Base-by-base conservation (phyloP, 2,797 vertebrate species). In the Sparus aurata region DNA sequence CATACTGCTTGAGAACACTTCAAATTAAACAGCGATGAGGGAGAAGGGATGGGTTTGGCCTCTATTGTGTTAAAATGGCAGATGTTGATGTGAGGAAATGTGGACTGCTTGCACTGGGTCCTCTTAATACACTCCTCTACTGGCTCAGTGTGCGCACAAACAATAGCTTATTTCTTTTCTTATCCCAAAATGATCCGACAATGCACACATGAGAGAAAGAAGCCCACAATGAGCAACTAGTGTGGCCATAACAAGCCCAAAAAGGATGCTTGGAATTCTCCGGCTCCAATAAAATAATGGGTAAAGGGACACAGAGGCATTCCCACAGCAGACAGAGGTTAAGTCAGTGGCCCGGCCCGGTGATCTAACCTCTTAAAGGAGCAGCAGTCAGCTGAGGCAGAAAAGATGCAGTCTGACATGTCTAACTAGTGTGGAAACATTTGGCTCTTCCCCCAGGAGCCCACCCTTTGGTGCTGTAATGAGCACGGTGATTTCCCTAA, bases 401-500 rank as follows among this genome's bases (percentile, higher is more conserved):
- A 93, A 92, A 83, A 84, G 82, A 94, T 93, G 69, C 87, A 92
- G 83, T 77, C 89, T 93, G 94, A 95, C 89, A 86, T 88, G 85
- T 89, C 90, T 93, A 93, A 93, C 91, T 92, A 94, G 91, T 86
- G 87, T 87, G 88, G 92, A 94, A 93, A 91, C 91, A 92, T 93
- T 87, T 85, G 89, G 68, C 84, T 89, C 91, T 84, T 81, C 87
- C 91, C 91, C 85, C 82, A 87, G 92, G 93, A 93, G 86, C 87
- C 85, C 87, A 76, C 82, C 92, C 90, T 92, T 92, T 92, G 91
- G 91, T 88, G 88, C 60, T 79, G 90, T 95, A 94, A 95, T 95
- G 94, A 94, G 90, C 86, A 88, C 69, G 86, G 89, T 83, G 89
- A 95, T 95, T 95, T 94, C 91, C 93, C 92, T 95, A 94, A 95